phyloP scores from a whole-genome alignment of 2,113 vertebrate species.

The Psephotus haematonotus region DNA sequence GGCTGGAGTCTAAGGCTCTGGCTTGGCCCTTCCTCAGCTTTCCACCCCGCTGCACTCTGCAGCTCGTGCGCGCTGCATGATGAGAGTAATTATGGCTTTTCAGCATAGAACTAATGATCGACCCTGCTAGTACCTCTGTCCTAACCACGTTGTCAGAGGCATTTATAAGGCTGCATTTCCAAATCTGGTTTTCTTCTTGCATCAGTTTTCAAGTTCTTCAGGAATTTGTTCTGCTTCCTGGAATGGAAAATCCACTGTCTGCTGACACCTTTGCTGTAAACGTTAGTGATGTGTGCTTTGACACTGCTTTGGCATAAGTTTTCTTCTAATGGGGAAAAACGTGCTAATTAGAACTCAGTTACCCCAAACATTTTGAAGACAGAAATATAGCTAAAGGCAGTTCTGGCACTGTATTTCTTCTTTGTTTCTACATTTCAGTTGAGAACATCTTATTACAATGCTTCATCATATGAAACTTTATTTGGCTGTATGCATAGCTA shows the following conservation, averaged over 20 bases:
- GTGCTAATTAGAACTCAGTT: constrained; percentile 36
- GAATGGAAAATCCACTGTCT: not conserved
- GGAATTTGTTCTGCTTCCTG: not conserved
- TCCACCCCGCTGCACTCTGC: accelerated
- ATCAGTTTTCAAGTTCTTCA: not conserved
- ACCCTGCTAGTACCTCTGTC: not conserved
- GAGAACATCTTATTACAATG: not conserved
- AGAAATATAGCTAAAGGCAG: constrained; percentile 14
- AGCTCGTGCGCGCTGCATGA: not conserved
- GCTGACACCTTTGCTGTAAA: constrained; percentile 6
- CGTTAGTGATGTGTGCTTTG: not conserved
- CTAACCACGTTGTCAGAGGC: not conserved
- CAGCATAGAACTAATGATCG: not conserved
- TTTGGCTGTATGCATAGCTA: not conserved
- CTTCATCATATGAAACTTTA: constrained; percentile 5
- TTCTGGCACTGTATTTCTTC: not conserved
- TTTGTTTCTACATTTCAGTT: not conserved
- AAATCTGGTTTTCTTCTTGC: not conserved
- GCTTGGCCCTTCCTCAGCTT: not conserved
- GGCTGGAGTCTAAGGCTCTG: not conserved
- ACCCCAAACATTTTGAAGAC: not conserved
- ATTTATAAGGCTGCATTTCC: not conserved
- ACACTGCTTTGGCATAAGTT: not conserved
- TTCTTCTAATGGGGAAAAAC: not conserved
- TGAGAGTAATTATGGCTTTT: not conserved